A percentile compares a stretch with the other conserved stretches of the same genome.
Conservation (phyloP, 2,113 vertebrate species). For the Xyliphius kryptos region DNA sequence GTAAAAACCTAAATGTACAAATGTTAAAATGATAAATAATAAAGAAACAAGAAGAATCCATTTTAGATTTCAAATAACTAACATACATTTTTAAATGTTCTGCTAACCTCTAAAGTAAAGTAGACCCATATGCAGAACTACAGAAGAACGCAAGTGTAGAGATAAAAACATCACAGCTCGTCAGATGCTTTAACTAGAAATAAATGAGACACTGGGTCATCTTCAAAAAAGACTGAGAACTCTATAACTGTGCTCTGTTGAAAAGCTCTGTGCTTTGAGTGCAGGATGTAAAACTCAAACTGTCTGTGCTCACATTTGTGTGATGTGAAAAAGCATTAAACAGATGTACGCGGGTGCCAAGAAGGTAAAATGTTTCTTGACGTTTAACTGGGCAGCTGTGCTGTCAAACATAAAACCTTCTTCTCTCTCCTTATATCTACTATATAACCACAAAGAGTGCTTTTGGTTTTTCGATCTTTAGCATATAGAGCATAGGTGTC, state of each 20-base stretch:
- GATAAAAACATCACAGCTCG: too few species aligned
- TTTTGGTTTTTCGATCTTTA: too few species aligned
- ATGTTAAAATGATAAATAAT: too few species aligned
- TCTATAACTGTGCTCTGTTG: neutral
- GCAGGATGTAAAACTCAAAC: slow-evolving; percentile 11
- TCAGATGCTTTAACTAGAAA: too few species aligned
- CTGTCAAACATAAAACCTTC: neutral
- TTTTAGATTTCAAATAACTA: too few species aligned
- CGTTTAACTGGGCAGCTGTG: neutral
- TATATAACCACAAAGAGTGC: slow-evolving; percentile 5
- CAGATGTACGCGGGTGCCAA: neutral
- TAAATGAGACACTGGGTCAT: too few species aligned
- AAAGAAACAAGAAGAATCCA: too few species aligned
- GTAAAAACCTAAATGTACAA: too few species aligned
- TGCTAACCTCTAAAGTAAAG: too few species aligned
- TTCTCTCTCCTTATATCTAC: neutral
- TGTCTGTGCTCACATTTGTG: neutral
- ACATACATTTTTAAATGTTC: too few species aligned
- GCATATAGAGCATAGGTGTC: slow-evolving; percentile 1
- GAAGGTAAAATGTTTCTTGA: neutral
- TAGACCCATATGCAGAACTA: too few species aligned
- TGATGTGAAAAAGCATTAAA: neutral
- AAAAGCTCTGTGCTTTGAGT: neutral
- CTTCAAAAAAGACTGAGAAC: neutral
- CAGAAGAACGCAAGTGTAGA: too few species aligned